phyloP scores from a whole-genome alignment of 2,113 vertebrate genomes.

The Lepidothrix coronata region DNA sequence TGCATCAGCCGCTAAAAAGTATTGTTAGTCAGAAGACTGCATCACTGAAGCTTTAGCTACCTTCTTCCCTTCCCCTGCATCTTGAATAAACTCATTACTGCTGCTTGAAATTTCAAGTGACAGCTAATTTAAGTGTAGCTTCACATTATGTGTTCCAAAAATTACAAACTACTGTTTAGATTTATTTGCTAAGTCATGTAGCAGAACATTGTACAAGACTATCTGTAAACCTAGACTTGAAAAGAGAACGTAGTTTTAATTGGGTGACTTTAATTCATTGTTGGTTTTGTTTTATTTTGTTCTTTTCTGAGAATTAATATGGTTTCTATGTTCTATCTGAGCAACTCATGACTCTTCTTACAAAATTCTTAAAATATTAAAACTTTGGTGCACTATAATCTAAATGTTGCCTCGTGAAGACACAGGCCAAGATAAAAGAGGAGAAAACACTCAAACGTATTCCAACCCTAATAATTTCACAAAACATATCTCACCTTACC shows the following conservation, averaged over 20 bases:
- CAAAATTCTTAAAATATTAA: neutral
- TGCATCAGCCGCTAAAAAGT: neutral
- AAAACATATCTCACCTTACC: neutral
- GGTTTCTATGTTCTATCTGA: neutral
- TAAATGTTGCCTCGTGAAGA: neutral
- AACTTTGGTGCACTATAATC: neutral
- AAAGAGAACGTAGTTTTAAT: neutral
- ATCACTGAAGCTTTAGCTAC: neutral
- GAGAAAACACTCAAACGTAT: neutral
- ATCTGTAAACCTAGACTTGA: neutral
- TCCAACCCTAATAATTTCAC: neutral
- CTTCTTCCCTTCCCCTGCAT: neutral
- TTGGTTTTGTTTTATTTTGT: neutral
- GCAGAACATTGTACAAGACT: neutral
- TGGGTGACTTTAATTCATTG: neutral
- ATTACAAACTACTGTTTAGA: neutral
- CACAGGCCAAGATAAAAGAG: neutral
- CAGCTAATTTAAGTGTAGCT: constrained; percentile 27
- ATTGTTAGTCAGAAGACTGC: neutral
- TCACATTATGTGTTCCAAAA: constrained; percentile 3
- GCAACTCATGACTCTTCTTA: accelerated
- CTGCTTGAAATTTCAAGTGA: constrained; percentile 27
- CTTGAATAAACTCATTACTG: neutral
- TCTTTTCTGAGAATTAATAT: neutral
- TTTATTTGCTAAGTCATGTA: neutral